Conservation (phyloP, 2,888 invertebrate genomes). For the Athetis lepigone region DNA sequence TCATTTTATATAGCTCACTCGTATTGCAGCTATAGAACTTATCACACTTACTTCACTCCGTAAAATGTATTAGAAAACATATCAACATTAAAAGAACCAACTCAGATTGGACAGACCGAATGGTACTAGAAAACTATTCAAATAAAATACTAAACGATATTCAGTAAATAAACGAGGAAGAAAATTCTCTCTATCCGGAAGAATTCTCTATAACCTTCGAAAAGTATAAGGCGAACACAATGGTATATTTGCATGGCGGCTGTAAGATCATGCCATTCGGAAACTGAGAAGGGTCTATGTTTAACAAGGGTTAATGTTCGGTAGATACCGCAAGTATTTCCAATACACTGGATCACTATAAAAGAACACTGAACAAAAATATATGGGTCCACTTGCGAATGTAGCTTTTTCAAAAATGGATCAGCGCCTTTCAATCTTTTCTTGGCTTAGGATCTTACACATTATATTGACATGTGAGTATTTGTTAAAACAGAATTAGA, state of each 20-base stretch:
- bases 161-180: slow-evolving; percentile 53
- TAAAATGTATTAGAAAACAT: slow-evolving; percentile 4
- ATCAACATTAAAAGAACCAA: slow-evolving; percentile 22
- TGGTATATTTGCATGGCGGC: slow-evolving; percentile 77
- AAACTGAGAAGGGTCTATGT: slow-evolving; percentile 84
- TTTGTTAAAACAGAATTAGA: too few relatives aligned
- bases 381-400: slow-evolving; percentile 45
- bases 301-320: slow-evolving; percentile 85
- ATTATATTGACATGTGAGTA: not conserved
- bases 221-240: slow-evolving; percentile 46
- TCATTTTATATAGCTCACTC: too few relatives aligned
- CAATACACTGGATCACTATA: slow-evolving; percentile 76
- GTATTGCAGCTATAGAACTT: too few relatives aligned
- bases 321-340: slow-evolving; percentile 74
- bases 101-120: slow-evolving; percentile 37
- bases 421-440: slow-evolving; percentile 26
- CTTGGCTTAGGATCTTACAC: not conserved
- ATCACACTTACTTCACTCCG: not conserved
- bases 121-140: slow-evolving; percentile 54
- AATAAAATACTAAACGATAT: slow-evolving; percentile 59
- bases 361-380: slow-evolving; percentile 63
- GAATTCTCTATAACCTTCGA: slow-evolving; percentile 56
- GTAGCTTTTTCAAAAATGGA: slow-evolving; percentile 41
- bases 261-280: slow-evolving; percentile 74
- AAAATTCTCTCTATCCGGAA: slow-evolving; percentile 52